Evolutionary conservation across 2,888 invertebrate genomes (phyloP).

Genomic region (Volucella zonaria): DNA sequence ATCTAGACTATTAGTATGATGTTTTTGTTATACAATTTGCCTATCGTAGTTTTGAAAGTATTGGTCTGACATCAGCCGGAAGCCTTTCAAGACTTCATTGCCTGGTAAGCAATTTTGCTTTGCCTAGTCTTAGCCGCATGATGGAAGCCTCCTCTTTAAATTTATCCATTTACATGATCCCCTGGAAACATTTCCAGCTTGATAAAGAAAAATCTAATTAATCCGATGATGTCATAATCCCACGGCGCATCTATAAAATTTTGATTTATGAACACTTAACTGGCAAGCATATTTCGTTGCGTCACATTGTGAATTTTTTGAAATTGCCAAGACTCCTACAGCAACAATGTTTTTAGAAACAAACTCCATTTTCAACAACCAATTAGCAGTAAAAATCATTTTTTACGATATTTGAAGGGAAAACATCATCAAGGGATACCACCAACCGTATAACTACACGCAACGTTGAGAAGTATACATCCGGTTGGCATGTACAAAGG

Average conservation of each 20-base stretch:
- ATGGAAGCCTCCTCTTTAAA: too few relatives aligned
- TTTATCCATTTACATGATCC: too few relatives aligned
- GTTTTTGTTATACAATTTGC: too few relatives aligned
- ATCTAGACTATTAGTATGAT: too few relatives aligned
- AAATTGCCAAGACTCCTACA: neutral
- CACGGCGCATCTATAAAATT: neutral
- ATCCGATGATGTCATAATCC: neutral
- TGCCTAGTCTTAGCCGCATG: too few relatives aligned
- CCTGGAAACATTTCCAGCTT: neutral
- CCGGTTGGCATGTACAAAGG: conserved; percentile 27
- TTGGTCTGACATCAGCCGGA: too few relatives aligned
- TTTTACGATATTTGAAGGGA: neutral
- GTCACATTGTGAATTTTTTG: too few relatives aligned
- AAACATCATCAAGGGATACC: neutral
- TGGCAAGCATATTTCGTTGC: neutral
- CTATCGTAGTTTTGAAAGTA: too few relatives aligned
- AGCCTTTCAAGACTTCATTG: too few relatives aligned
- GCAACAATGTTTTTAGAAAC: neutral
- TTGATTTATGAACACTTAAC: conserved; percentile 6
- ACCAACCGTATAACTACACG: too few relatives aligned
- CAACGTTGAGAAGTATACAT: conserved; percentile 41
- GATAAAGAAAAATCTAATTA: neutral
- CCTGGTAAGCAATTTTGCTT: too few relatives aligned
- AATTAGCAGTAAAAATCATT: conserved; percentile 41
- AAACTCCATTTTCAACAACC: conserved; percentile 11